Percentiles rank a stretch among this genome's conserved stretches.
Conservation (phyloP, 2,113 vertebrate species). For the Lonchura striata region DNA sequence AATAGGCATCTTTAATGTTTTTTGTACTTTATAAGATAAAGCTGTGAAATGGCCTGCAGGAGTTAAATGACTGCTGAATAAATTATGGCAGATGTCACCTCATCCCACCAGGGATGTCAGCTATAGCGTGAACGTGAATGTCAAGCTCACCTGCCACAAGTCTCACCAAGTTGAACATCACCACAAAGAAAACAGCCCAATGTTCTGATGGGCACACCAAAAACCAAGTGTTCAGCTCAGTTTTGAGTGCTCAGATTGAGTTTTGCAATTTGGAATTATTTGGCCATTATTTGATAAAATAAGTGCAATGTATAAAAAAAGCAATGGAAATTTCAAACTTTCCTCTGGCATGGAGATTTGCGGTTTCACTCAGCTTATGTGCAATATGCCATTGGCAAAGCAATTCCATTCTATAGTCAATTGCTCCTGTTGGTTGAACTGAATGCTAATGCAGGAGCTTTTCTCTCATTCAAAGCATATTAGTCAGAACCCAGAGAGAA, state of each 20-base stretch:
- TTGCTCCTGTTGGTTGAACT: constrained; percentile 10
- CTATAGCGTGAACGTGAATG: not conserved
- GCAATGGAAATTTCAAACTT: not conserved
- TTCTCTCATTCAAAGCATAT: not conserved
- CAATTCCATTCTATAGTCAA: not conserved
- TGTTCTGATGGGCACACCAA: not conserved
- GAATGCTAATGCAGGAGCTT: constrained; percentile 37
- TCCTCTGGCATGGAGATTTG: not conserved
- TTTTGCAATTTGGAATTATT: not conserved
- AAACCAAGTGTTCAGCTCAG: not conserved
- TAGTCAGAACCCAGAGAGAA: constrained; percentile 17
- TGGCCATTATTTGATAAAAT: constrained; percentile 12
- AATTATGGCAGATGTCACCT: not conserved
- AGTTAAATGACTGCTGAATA: not conserved
- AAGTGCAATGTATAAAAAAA: not conserved
- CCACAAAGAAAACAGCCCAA: not conserved
- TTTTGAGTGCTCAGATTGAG: not conserved
- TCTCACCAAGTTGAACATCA: not conserved
- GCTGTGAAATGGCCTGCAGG: not conserved
- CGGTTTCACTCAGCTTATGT: not conserved
- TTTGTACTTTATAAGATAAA: not conserved
- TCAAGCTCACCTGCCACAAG: not conserved
- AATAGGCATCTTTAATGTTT: not conserved
- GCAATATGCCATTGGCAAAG: constrained; percentile 28
- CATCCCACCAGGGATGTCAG: not conserved